Percentiles rank a stretch among this genome's conserved stretches.
phyloP scores from a whole-genome alignment of 2,113 vertebrate species.

The Leptobrachium ailaonicum region DNA sequence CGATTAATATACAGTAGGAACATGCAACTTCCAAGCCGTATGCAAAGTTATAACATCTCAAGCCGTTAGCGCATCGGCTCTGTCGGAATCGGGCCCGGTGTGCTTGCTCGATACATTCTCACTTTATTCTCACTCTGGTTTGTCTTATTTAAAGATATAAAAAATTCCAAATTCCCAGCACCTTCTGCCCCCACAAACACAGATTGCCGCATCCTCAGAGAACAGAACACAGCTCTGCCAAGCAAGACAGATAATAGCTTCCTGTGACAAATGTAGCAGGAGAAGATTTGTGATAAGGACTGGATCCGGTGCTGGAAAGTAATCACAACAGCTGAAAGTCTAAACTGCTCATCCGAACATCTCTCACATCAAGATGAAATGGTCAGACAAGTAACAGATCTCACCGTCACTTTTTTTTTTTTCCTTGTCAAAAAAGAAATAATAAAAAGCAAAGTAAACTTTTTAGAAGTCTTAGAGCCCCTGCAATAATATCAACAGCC shows the following conservation, averaged over 20 bases:
- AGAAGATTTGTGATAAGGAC: background rate
- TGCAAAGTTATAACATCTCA: too few species aligned
- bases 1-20: too few species aligned
- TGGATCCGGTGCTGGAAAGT: constrained; percentile 8
- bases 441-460: too few species aligned
- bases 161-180: background rate
- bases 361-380: background rate
- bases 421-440: too few species aligned
- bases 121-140: too few species aligned
- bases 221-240: background rate
- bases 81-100: too few species aligned
- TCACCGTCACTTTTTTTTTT: too few species aligned
- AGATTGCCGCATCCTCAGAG: background rate
- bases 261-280: constrained; percentile 13
- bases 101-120: too few species aligned
- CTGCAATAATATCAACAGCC: too few species aligned
- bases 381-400: background rate
- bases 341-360: background rate
- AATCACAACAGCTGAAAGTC: background rate
- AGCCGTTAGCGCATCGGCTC: too few species aligned
- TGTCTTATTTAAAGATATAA: background rate
- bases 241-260: constrained; percentile 6
- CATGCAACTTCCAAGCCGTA: too few species aligned
- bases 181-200: background rate
- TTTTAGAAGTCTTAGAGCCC: too few species aligned